Base-by-base conservation (phyloP, 2,888 invertebrate genomes). In the Drosophila mulleri region DNA sequence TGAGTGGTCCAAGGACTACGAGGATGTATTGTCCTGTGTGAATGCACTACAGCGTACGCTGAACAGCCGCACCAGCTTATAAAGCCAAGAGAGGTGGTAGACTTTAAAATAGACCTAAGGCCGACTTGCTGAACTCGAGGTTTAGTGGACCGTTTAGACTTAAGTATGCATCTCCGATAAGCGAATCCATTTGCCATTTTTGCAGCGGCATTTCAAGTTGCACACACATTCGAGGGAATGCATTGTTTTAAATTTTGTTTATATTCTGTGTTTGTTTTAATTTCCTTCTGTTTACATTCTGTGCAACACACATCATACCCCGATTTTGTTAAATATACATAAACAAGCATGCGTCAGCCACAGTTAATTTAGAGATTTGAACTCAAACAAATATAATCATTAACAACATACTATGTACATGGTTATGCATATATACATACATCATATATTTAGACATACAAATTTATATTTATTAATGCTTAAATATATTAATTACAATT, bases 1-100 rank as follows among this genome's bases (percentile, higher is more conserved):
- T 4, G 89, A 90, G 26, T 92, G 93, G 92, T 87, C 90, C 18
- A 90, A 89, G 44, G 93, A 93, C 70, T 92, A 91, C 42, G 92
- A 92, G 67, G 93, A 93, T 62, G 90, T 93, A 18, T 70, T 91
- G 14, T 89, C 91, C 20, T 92, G 92, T 65, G 83, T 90, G 14
- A 90, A 87, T 78, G 81, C 89, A 32, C 63, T 93, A 29, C 92
- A 91, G 70, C 91, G 91, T 68, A 80, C 88, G 45, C 75, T 93
- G 20, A 91, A 91, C 66, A 85, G 80, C 52, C 90, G 92, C 20
- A 90, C 87, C 35, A 92, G 90, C 80, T 80, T 91, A 72, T 92
- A 84, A 81, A 77, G 66, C 62, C 61, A 39, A 37, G 54, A 72
- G 71, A 82, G 66, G 48, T 41, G 50, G 61, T 68, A 88, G 90